phyloP scores from a whole-genome alignment of 2,113 vertebrate genomes.

The Edolisoma coerulescens region DNA sequence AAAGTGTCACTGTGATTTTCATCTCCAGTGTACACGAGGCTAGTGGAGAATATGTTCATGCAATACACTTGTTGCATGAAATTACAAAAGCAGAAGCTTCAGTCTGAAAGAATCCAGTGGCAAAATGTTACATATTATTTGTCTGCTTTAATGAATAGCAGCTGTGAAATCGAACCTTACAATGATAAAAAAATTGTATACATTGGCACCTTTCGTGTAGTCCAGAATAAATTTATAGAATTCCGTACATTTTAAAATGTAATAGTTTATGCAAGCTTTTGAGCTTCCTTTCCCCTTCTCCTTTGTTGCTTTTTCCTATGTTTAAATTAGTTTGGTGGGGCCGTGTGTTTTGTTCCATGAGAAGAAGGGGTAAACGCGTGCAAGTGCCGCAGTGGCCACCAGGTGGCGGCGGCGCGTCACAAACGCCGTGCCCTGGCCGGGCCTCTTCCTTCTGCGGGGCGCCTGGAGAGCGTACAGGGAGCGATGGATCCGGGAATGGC shows the following conservation, averaged over 20 bases:
- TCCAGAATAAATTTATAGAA: background rate
- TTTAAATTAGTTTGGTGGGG: background rate
- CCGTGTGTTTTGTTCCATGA: background rate
- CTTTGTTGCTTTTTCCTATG: accelerated
- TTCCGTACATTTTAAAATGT: background rate
- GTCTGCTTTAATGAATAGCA: background rate
- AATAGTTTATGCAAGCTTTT: background rate
- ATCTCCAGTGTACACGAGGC: background rate
- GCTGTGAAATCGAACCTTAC: background rate
- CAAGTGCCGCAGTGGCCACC: background rate
- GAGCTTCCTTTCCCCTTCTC: background rate
- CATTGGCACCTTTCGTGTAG: background rate
- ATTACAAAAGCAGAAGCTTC: background rate
- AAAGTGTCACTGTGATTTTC: background rate
- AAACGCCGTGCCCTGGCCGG: background rate
- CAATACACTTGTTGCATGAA: background rate
- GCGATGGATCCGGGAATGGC: background rate
- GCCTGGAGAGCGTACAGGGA: accelerated
- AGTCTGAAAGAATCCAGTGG: background rate
- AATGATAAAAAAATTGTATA: background rate
- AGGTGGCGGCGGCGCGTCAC: constrained; percentile 1
- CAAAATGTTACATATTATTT: background rate
- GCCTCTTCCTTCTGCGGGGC: background rate
- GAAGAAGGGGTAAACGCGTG: background rate
- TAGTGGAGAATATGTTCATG: background rate